These are phyloP conservation scores for Trachops cirrhosus DNA, from an alignment of 2,797 vertebrate species.

Conservation along the genomic window DNA sequence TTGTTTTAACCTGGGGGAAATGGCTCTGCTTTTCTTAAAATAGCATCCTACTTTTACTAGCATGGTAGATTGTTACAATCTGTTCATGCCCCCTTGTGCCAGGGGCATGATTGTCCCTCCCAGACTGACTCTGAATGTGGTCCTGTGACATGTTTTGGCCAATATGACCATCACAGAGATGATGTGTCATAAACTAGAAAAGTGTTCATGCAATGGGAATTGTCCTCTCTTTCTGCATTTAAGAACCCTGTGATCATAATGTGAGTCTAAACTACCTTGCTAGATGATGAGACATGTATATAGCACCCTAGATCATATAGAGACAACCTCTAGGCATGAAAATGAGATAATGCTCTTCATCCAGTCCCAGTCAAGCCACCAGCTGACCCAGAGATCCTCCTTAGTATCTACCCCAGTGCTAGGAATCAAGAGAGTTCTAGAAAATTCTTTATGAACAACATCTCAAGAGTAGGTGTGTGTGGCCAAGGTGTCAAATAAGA, in stretches of 20 bases:
- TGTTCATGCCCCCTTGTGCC: neutral
- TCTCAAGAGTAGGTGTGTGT: neutral
- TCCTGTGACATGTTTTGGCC: neutral
- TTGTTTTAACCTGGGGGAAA: neutral
- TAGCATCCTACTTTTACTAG: neutral
- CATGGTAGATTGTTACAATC: neutral
- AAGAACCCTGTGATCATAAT: accelerated
- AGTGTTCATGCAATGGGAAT: neutral
- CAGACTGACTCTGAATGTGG: neutral
- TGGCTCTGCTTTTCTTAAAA: neutral
- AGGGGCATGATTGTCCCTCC: too few species aligned
- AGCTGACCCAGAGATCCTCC: neutral
- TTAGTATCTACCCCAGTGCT: neutral
- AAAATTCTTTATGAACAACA: neutral
- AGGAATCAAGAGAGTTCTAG: neutral
- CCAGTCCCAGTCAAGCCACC: neutral
- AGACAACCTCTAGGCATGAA: neutral
- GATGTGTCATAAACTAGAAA: neutral
- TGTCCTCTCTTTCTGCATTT: neutral
- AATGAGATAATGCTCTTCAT: neutral
- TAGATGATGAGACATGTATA: neutral
- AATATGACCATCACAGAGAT: neutral
- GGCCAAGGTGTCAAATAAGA: neutral
- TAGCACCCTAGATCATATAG: neutral
- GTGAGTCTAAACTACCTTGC: neutral